Evolutionary conservation across 2,113 vertebrate genomes (phyloP), one percentile per base, ranked within the genome.

Genomic region (Agelaius tricolor): DNA sequence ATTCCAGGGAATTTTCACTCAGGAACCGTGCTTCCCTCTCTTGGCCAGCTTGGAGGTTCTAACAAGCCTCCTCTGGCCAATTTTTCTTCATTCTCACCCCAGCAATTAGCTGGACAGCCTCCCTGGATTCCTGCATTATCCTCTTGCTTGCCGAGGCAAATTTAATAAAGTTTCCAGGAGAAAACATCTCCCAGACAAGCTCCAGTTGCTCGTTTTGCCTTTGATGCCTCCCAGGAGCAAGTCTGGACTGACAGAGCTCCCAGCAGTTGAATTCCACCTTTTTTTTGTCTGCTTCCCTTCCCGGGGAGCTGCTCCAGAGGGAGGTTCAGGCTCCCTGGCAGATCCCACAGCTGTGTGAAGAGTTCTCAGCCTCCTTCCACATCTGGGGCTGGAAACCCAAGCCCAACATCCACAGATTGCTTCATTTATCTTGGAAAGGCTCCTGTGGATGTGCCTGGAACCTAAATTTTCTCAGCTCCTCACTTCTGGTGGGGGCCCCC

Each of bases 391-490:
- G 72, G 5, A 91, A 92, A 78, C 67, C 61, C 18, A 4, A 80
- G 76, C 68, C 73, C 79, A 81, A 33, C 6, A 4, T 84, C 92
- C 87, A 63, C 68, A 44, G 44, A 58, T 83, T 83, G 83, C 89
- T 83, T 63, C 82, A 87, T 94, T 95, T 87, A 72, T 91, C 80
- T 92, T 92, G 93, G 91, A 94, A 72, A 72, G 43, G 33, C 73
- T 91, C 74, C 61, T 89, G 76, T 52, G 86, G 57, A 81, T 78
- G 82, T 78, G 91, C 80, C 63, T 92, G 84, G 79, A 92, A 74
- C 73, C 46, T 43, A 23, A 30, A 85, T 68, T 82, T 96, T 97
- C 91, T 95, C 92, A 95, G 92, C 75, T 95, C 93, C 59, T 89
- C 46, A 52, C 30, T 89, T 88, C 73, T 84, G 35, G 39, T 62